Conservation (phyloP, 2,113 vertebrate species). For the Colistium nudipinnis region DNA sequence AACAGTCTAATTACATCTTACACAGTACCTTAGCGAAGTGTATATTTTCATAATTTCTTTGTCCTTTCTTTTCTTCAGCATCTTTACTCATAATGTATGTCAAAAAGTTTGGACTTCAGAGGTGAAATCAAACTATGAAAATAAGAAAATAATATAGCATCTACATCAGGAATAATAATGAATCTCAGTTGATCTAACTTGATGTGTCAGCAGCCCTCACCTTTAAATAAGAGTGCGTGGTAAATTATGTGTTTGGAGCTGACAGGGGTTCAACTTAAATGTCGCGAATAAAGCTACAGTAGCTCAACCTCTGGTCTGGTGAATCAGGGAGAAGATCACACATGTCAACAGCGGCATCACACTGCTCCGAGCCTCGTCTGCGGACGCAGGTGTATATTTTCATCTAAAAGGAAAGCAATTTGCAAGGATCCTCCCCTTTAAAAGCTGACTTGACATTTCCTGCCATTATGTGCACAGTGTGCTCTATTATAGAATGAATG, state of each 20-base stretch:
- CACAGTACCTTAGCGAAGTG: constrained; percentile 10
- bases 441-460: constrained; percentile 81
- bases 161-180: constrained; percentile 35
- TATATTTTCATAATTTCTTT: constrained; percentile 64
- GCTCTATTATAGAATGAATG: constrained; percentile 75
- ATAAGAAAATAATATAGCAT: constrained; percentile 43
- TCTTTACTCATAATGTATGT: constrained; percentile 41
- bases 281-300: constrained; percentile 51
- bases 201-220: constrained; percentile 63
- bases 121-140: constrained; percentile 41
- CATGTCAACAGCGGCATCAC: constrained; percentile 52
- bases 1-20: constrained; percentile 49
- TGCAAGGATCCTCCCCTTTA: constrained; percentile 67
- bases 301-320: constrained; percentile 59
- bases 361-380: constrained; percentile 10
- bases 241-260: constrained; percentile 71
- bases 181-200: constrained; percentile 58
- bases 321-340: constrained; percentile 60
- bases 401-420: constrained; percentile 76
- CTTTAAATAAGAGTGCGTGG: constrained; percentile 67
- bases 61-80: constrained; percentile 56
- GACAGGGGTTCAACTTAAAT: constrained; percentile 60
- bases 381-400: constrained; percentile 66
- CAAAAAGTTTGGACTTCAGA: constrained; percentile 61
- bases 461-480: constrained; percentile 76